These are phyloP conservation scores for Xanthia togata DNA, from an alignment of 2,888 invertebrate genomes.

Conservation along the genomic window DNA sequence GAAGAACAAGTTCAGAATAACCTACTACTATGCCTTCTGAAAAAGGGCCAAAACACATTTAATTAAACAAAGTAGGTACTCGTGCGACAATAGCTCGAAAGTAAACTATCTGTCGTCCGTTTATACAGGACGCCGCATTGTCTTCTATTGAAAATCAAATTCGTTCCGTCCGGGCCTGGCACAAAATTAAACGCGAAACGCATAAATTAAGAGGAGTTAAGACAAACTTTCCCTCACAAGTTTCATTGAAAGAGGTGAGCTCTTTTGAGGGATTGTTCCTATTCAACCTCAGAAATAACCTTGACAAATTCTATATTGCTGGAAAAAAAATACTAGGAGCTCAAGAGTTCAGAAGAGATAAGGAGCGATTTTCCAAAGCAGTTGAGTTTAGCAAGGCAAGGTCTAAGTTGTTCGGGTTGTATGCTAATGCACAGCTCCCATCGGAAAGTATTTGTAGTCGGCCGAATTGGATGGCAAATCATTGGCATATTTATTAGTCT, in stretches of 20 bases:
- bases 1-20: neutral
- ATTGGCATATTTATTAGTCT: constrained; percentile 88
- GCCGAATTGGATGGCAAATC: constrained; percentile 86
- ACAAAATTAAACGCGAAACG: constrained; percentile 85
- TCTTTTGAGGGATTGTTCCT: constrained; percentile 82
- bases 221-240: constrained; percentile 81
- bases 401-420: constrained; percentile 74
- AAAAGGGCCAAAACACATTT: constrained; percentile 23
- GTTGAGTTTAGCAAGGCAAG: constrained; percentile 50
- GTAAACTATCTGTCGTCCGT: constrained; percentile 73
- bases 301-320: constrained; percentile 59
- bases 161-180: constrained; percentile 73
- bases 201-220: constrained; percentile 86
- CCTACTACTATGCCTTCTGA: neutral
- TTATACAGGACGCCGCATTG: constrained; percentile 79
- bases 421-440: constrained; percentile 86
- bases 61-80: constrained; percentile 65
- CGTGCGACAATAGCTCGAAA: constrained; percentile 61
- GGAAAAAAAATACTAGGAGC: constrained; percentile 43
- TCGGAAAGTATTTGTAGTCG: constrained; percentile 85
- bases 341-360: constrained; percentile 43
- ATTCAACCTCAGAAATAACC: constrained; percentile 72
- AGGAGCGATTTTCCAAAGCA: constrained; percentile 57
- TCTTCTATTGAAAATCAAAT: constrained; percentile 85
- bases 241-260: constrained; percentile 82